Percentiles rank a stretch among this genome's conserved stretches.
These are phyloP conservation scores for Graptemys geographica DNA, from an alignment of 2,797 vertebrate genomes.

Conservation along the genomic window DNA sequence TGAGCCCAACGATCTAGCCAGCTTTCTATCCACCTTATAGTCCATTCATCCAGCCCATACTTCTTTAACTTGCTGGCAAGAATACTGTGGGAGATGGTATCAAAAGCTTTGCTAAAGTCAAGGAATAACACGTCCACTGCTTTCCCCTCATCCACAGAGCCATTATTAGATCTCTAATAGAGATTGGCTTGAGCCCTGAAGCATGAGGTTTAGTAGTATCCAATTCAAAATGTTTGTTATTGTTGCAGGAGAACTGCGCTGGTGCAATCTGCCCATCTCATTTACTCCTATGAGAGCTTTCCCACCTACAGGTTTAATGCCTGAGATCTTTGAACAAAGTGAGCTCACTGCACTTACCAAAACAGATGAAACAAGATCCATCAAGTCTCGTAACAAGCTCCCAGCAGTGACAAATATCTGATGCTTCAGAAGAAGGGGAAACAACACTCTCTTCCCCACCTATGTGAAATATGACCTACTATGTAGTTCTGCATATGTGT, in stretches of 20 bases:
- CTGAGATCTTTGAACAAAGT: background rate
- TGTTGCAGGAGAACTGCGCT: background rate
- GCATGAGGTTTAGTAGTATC: background rate
- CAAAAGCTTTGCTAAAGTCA: no score
- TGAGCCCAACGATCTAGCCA: no score
- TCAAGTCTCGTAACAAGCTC: background rate
- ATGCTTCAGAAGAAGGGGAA: background rate
- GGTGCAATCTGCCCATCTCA: background rate
- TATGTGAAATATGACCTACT: background rate
- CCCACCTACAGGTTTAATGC: background rate
- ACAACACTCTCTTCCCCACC: background rate
- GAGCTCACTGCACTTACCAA: background rate
- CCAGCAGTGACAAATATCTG: background rate
- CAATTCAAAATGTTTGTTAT: background rate
- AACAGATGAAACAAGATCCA: background rate
- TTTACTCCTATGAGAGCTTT: fast-evolving
- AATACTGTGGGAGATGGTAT: no score
- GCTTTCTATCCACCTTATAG: no score
- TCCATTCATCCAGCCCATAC: no score
- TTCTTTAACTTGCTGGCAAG: no score
- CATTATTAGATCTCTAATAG: background rate
- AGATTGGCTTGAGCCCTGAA: background rate
- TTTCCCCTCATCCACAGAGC: no score
- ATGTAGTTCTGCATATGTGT: background rate
- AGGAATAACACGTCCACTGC: no score